Base-by-base conservation (phyloP, 2,113 vertebrate genomes). In the Myotis lucifugus region DNA sequence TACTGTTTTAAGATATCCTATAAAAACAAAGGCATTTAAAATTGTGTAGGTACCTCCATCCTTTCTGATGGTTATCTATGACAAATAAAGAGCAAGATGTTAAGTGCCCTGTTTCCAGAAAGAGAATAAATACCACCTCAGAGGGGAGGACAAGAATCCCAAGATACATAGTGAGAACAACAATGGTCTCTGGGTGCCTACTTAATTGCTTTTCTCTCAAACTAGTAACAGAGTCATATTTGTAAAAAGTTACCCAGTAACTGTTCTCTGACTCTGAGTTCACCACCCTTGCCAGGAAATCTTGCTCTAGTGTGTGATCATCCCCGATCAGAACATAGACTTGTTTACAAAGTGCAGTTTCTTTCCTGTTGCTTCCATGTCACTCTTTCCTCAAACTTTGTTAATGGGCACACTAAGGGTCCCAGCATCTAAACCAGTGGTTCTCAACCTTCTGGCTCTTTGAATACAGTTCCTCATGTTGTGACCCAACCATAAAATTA, bases 181-280 rank as follows among this genome's bases (percentile, higher is more conserved):
- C 95, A 93, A 94, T 18, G 73, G 92, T 86, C 74, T 93, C 78
- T 94, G 54, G 85, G 92, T 92, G 84, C 91, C 94, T 91, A 34
- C 93, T 95, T 95, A 96, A 98, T 94, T 96, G 90, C n/a, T 97
- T 93, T 94, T 95, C 59, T 92, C 67, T 84, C 85, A 96, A 96
- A 97, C 9, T 85, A 95, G 25, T 77, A 87, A 86, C 89, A 52
- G 81, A 97, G 23, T 74, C 84, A 88, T 64, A 96, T 90, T 97
- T 96, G 77, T 90, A 96, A 91, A 81, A 92, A 95, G 70, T 96
- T 90, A 69, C 32, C 19, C 0, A 54, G 37, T 92, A 94, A 88
- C 89, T 85, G 48, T 89, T 85, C 56, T 77, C 61, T 94, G 74
- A 67, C 29, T 72, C 21, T 50, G 70, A 89, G 19, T 84, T 86